Evolutionary conservation across 2,888 invertebrate species (phyloP).

Genomic region (Petrolisthes cinctipes): DNA sequence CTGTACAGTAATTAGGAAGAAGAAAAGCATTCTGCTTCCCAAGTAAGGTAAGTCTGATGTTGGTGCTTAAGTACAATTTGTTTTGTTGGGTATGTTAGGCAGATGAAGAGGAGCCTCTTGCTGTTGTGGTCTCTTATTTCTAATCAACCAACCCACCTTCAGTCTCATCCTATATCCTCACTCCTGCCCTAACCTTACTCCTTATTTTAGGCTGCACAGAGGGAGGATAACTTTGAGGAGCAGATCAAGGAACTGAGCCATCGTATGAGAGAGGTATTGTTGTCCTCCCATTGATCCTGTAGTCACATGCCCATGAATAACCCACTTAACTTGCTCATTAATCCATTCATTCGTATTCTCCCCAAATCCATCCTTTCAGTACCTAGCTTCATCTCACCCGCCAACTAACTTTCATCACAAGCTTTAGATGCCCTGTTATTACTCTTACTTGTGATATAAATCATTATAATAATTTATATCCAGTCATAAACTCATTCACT

Average conservation of each 20-base stretch:
- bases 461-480: too few relatives aligned
- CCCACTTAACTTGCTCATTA: too few relatives aligned
- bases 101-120: constrained; percentile 11
- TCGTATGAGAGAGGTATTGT: constrained; percentile 64
- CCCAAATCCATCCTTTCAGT: not conserved
- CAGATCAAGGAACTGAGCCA: constrained; percentile 71
- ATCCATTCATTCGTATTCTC: too few relatives aligned
- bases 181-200: constrained; percentile 10
- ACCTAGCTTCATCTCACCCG: not conserved
- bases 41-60: not conserved
- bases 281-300: not conserved
- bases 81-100: constrained; percentile 9
- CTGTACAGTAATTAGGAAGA: not conserved
- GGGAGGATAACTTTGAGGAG: constrained; percentile 92
- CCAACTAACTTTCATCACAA: too few relatives aligned
- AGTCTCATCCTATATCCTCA: not conserved
- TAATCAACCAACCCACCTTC: not conserved
- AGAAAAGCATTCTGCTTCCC: not conserved
- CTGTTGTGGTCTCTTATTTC: not conserved
- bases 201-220: constrained; percentile 84
- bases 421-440: too few relatives aligned
- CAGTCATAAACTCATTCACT: too few relatives aligned
- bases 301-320: too few relatives aligned
- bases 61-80: not conserved
- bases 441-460: too few relatives aligned